Percentiles rank a stretch among this genome's conserved stretches.
These are phyloP conservation scores for Eustalomyia histrio DNA, from an alignment of 2,888 invertebrate genomes.

Conservation along the genomic window DNA sequence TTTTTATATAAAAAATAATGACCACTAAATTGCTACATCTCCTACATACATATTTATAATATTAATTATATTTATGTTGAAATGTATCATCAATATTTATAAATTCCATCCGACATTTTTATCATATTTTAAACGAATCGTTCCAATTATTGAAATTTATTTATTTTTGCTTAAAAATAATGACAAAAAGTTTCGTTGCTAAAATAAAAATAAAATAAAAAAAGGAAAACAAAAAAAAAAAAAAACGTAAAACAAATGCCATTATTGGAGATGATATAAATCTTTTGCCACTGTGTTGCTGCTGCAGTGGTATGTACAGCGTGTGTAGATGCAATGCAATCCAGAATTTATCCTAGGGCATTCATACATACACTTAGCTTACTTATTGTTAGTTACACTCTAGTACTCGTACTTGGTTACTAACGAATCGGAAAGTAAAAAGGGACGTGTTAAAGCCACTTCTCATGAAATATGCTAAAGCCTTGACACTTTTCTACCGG, in stretches of 20 bases:
- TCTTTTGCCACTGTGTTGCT: slow-evolving; percentile 65
- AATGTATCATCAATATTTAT: slow-evolving; percentile 58
- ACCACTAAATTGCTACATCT: not conserved
- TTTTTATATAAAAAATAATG: no score
- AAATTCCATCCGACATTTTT: slow-evolving; percentile 56
- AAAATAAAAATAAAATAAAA: slow-evolving; percentile 16
- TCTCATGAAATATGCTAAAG: slow-evolving; percentile 77
- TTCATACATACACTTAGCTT: not conserved
- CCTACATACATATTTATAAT: slow-evolving; percentile 5
- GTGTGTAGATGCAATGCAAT: slow-evolving; percentile 39
- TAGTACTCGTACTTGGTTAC: slow-evolving; percentile 23
- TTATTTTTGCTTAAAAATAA: slow-evolving; percentile 62
- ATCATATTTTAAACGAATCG: slow-evolving; percentile 65
- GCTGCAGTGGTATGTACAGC: slow-evolving; percentile 48
- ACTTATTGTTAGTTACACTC: not conserved
- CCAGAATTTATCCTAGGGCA: slow-evolving; percentile 54
- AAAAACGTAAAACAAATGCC: slow-evolving; percentile 50
- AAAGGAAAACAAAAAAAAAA: slow-evolving; percentile 18
- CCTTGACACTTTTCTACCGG: slow-evolving; percentile 77
- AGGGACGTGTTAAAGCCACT: slow-evolving; percentile 70
- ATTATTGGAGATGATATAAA: slow-evolving; percentile 65
- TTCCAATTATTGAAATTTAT: slow-evolving; percentile 66
- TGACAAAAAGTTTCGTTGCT: slow-evolving; percentile 57
- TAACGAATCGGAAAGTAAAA: slow-evolving; percentile 66
- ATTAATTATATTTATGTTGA: slow-evolving; percentile 14